Base-by-base conservation (phyloP, 30 jellyfish, hydroid and myxozoan genomes). In the Rhopilema esculentum region DNA sequence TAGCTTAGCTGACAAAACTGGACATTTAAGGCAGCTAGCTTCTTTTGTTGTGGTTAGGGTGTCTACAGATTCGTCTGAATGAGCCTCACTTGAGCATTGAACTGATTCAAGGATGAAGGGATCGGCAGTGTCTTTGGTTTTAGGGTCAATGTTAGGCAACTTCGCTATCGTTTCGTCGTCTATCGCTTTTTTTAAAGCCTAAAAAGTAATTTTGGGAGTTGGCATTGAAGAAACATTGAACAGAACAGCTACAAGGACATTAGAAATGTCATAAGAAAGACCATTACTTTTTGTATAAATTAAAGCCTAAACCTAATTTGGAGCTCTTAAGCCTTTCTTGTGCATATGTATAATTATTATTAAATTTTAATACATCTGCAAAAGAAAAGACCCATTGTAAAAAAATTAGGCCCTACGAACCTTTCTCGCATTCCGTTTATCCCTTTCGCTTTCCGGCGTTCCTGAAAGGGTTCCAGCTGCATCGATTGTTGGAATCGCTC, bases 401-500 rank as follows among this genome's bases (percentile, higher is more conserved):
- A 69, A 69, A 25, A 27, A 27, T 27, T 27, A 18, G 51, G 24
- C 27, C 24, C 24, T 30, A 69, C 80, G 51, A 69, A 69, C 80
- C 80, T 69, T 69, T 69, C 80, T 69, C 61, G 27, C 61, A n/a
- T 69, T 29, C 27, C 80, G 80, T 25, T 27, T n/a, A 63, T 63
- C 72, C 29, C 72, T n/a, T 63, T 63, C 72, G 29, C 29, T 30
- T 27, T 27, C 29, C 49, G 27, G 26, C 52, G 49, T 4, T 71
- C 65, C 53, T 27, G 61, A 23, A 27, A 33, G 29, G 61, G 65
- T 71, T 71, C 61, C 65, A 6, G 61, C 65, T 27, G 65, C 82
- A 33, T 71, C 65, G 65, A 71, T 71, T 71, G 82, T 71, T 9
- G 82, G 82, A 27, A 71, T 48, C 25, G 82, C 65, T 22, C 82